Base-by-base conservation (phyloP, 2,797 vertebrate species). In the Toxotes lorentzi region DNA sequence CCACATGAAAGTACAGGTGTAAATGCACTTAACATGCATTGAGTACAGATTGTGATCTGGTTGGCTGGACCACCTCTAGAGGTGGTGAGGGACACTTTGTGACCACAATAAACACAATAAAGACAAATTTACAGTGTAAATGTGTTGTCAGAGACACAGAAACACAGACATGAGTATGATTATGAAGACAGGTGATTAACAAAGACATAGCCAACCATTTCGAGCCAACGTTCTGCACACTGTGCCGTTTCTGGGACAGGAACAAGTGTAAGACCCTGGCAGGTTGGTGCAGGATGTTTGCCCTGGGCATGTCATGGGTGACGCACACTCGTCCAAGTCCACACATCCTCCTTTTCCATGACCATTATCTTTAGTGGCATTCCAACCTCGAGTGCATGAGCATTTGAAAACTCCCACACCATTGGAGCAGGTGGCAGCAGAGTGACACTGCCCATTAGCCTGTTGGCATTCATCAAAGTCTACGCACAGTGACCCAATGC, bases 401-500 rank as follows among this genome's bases (percentile, higher is more conserved):
- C 96, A 97, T 23, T 73, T 80, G 67, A 93, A 96, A 61, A 95
- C 90, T 59, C 94, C 95, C 10, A 90, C 70, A 0, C 78, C 76
- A 86, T 97, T 96, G 65, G 77, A 82, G 86, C 96, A 97, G 35
- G 83, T 70, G 23, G 96, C 95, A 24, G 92, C 86, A 45, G 82
- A 70, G 87, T 95, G 94, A 73, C 96, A 97, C 1, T 71, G 79
- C 5, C 91, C 88, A 24, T 89, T 85, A 30, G 75, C 79, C 72
- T 90, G 84, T 64, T 90, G 92, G 81, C 96, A 97, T 86, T 97
- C 96, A 38, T 96, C 91, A 62, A 95, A 68, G 82, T 97, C 96
- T 1, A 93, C 86, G 43, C 96, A 96, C 7, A 94, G 59, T 3
- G 83, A 51, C 4, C 95, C 95, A 0, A 93, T 66, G 24, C 86